Evolutionary conservation across 2,797 vertebrate genomes (phyloP).

Genomic region (Urosaurus nigricauda): DNA sequence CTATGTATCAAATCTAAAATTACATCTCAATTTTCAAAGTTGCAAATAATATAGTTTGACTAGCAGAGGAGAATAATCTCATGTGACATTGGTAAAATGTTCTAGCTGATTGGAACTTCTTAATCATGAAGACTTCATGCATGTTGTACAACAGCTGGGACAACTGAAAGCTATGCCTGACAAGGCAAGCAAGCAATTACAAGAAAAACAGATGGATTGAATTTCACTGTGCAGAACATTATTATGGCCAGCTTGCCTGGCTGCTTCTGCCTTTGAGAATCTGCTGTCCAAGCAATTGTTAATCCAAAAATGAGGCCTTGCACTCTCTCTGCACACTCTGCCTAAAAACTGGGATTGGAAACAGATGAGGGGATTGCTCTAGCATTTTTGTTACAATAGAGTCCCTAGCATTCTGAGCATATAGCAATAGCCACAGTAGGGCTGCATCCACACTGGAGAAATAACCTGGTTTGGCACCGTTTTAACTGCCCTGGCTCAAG

Average conservation of each 20-base stretch:
- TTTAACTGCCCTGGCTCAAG: too few species aligned
- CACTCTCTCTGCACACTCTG: conserved; percentile 30
- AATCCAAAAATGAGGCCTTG: conserved; percentile 40
- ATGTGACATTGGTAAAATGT: conserved; percentile 48
- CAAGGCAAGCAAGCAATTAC: conserved; percentile 9
- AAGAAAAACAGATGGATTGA: conserved; percentile 30
- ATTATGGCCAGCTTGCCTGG: conserved; percentile 59
- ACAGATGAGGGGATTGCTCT: conserved; percentile 27
- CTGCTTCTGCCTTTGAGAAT: conserved; percentile 50
- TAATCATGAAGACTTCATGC: conserved; percentile 27
- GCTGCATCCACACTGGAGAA: too few species aligned
- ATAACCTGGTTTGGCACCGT: too few species aligned
- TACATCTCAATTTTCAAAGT: background rate
- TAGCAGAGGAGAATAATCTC: conserved; percentile 32
- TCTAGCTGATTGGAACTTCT: conserved; percentile 59
- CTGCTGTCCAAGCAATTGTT: conserved; percentile 59
- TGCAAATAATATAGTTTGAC: background rate
- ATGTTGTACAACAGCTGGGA: conserved; percentile 61
- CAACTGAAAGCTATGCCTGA: conserved; percentile 42
- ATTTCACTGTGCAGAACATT: conserved; percentile 60
- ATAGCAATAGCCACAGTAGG: background rate
- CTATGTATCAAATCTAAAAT: background rate
- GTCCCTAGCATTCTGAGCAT: background rate
- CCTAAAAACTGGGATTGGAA: conserved; percentile 31
- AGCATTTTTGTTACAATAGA: conserved; percentile 22